These are phyloP conservation scores for Microtus ochrogaster DNA, from an alignment of 2,113 vertebrate species.

Conservation along the genomic window DNA sequence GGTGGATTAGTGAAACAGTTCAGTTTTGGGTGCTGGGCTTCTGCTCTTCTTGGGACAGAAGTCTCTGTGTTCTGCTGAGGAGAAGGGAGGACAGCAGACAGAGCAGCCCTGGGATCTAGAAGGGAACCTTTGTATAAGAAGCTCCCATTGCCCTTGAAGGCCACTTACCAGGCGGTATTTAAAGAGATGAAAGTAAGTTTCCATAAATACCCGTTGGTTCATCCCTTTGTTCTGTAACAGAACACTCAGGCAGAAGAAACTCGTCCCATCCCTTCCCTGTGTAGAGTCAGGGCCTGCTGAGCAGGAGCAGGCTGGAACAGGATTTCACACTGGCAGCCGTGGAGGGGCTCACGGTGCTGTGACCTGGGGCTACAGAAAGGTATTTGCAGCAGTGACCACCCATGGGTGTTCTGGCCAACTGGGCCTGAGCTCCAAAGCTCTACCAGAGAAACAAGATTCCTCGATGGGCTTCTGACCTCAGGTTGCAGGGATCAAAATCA, in stretches of 20 bases:
- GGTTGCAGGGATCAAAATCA: constrained; percentile 76
- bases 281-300: constrained; percentile 63
- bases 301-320: constrained; percentile 72
- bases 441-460: constrained; percentile 77
- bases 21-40: constrained; percentile 31
- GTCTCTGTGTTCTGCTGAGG: constrained; percentile 6
- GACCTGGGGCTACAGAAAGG: constrained; percentile 67
- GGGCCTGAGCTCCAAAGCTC: constrained; percentile 80
- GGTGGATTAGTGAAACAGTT: constrained; percentile 40
- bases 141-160: not conserved
- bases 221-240: constrained; percentile 52
- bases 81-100: not conserved
- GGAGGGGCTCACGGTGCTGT: constrained; percentile 58
- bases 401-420: constrained; percentile 60
- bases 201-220: constrained; percentile 71
- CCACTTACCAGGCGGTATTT: constrained; percentile 46
- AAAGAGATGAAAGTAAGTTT: constrained; percentile 69
- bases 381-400: constrained; percentile 62
- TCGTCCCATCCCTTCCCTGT: constrained; percentile 62
- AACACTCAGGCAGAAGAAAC: constrained; percentile 56
- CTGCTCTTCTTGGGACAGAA: constrained; percentile 33
- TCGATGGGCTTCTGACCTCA: constrained; percentile 69
- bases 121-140: not conserved
- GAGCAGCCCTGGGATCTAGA: not conserved
- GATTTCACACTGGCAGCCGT: constrained; percentile 75